Conservation (phyloP, 1,140 invertebrate species). For the Portunus trituberculatus region DNA sequence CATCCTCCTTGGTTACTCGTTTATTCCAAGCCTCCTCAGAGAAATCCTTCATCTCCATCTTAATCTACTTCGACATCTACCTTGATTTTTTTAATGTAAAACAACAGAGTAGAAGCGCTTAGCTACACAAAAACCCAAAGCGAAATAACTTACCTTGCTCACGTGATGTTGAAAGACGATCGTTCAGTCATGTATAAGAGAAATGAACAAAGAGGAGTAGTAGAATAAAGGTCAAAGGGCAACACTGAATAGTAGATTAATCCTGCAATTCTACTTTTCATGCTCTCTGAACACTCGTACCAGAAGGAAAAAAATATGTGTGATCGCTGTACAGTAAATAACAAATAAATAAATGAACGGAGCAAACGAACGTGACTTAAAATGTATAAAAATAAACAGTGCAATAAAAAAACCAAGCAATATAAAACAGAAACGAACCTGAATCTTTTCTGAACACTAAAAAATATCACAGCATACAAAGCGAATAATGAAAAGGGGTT, state of each 20-base stretch:
- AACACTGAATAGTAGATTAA: background rate
- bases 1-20: no score
- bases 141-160: no score
- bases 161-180: no score
- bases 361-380: conserved; percentile 10
- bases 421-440: background rate
- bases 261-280: background rate
- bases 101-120: no score
- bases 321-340: background rate
- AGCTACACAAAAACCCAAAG: no score
- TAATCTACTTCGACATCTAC: no score
- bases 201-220: background rate
- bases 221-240: background rate
- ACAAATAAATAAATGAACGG: conserved; percentile 4
- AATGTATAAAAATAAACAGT: conserved; percentile 12
- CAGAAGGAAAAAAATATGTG: background rate
- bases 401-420: background rate
- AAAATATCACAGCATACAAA: conserved; percentile 23
- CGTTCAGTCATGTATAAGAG: no score
- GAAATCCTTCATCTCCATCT: no score
- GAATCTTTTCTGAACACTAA: background rate
- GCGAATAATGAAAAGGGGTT: background rate
- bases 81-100: no score
- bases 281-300: background rate
- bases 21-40: no score